Evolutionary conservation across 2,113 vertebrate species (phyloP).

Genomic region (Gobio gobio): DNA sequence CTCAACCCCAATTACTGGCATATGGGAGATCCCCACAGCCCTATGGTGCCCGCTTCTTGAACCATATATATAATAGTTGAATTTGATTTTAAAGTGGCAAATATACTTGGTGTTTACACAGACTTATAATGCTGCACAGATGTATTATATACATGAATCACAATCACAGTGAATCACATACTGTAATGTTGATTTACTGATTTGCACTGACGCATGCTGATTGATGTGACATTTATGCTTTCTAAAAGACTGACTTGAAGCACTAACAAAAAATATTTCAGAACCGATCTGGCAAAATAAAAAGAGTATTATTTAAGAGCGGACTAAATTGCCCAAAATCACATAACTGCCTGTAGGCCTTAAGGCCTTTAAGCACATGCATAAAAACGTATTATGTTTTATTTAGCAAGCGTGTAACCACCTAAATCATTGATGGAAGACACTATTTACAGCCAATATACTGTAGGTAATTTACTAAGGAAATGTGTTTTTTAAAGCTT

Average conservation of each 20-base stretch:
- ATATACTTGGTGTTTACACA: neutral
- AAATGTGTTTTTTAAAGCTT: no score
- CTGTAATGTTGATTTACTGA: neutral
- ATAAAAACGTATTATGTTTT: no score
- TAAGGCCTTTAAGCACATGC: no score
- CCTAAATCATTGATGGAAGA: no score
- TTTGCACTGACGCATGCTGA: neutral
- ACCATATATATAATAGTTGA: neutral
- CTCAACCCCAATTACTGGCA: neutral
- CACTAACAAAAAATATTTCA: neutral
- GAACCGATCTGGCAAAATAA: neutral
- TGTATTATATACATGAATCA: neutral
- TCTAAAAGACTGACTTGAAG: neutral
- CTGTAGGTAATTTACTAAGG: no score
- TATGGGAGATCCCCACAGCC: neutral
- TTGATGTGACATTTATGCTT: neutral
- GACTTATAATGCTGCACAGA: neutral
- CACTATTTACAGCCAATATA: no score
- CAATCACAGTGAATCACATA: neutral
- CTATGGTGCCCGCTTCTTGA: neutral
- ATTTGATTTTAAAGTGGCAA: neutral
- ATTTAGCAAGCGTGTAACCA: no score
- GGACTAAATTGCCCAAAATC: neutral
- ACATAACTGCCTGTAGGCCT: neutral
- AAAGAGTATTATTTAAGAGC: neutral